Percentiles rank a stretch among this genome's conserved stretches.
Conservation (phyloP, 1,140 invertebrate genomes). For the Danaus melanippus region DNA sequence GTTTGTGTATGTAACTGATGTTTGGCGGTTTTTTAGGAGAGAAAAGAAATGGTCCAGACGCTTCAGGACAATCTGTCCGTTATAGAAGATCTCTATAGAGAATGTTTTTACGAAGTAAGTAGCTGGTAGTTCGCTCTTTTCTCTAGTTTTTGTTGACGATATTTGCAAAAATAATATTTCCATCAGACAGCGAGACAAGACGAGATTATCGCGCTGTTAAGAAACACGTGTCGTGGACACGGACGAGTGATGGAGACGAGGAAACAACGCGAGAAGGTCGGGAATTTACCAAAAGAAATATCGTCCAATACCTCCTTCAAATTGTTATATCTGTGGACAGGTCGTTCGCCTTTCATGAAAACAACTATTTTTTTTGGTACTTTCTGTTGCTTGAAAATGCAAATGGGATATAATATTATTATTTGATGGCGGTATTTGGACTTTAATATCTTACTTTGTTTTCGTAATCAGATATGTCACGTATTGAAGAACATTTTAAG, state of each 20-base stretch:
- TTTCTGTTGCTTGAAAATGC: too few relatives aligned
- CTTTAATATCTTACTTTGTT: too few relatives aligned
- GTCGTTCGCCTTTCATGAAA: too few relatives aligned
- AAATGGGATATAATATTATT: too few relatives aligned
- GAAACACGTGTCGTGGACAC: constrained; percentile 35
- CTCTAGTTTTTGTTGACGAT: not conserved
- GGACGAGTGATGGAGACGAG: constrained; percentile 32
- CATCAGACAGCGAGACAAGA: constrained; percentile 48
- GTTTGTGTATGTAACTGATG: not conserved
- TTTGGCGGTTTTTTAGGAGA: constrained; percentile 33
- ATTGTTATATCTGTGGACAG: too few relatives aligned
- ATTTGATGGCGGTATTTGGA: too few relatives aligned
- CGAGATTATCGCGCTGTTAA: constrained; percentile 42
- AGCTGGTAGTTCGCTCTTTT: not conserved
- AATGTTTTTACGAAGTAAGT: constrained; percentile 60
- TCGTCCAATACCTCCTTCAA: too few relatives aligned
- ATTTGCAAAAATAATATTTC: not conserved
- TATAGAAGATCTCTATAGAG: constrained; percentile 51
- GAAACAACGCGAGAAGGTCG: constrained; percentile 28
- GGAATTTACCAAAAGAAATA: not conserved
- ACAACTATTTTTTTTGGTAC: too few relatives aligned
- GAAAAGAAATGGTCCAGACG: constrained; percentile 31
- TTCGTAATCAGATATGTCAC: too few relatives aligned
- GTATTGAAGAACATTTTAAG: too few relatives aligned
- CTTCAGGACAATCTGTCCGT: constrained; percentile 42